Conservation (phyloP, 2,797 vertebrate genomes). For the Acomys russatus region DNA sequence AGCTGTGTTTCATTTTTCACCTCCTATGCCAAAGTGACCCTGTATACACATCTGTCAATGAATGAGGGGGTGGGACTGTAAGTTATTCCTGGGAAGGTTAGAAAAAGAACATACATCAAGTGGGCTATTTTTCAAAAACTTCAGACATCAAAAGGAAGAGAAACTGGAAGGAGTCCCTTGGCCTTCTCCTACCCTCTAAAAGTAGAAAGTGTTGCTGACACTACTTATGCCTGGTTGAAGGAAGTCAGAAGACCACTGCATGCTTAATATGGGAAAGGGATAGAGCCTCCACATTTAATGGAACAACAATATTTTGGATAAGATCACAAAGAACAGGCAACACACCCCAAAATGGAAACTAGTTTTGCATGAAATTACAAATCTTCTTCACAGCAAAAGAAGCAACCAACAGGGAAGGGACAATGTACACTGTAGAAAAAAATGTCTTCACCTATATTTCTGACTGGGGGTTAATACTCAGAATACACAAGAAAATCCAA, state of each 20-base stretch:
- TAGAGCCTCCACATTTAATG: background rate
- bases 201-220: background rate
- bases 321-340: background rate
- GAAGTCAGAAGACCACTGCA: background rate
- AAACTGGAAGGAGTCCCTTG: background rate
- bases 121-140: constrained; percentile 38
- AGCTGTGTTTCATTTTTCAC: constrained; percentile 73
- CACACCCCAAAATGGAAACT: background rate
- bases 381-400: background rate
- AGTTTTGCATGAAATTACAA: background rate
- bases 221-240: background rate
- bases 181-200: background rate
- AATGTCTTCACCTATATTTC: background rate
- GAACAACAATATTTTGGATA: background rate
- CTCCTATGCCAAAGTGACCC: constrained; percentile 28
- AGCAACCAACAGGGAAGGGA: background rate
- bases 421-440: background rate
- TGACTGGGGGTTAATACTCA: background rate
- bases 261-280: background rate
- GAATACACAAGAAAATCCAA: background rate
- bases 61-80: constrained; percentile 1
- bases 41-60: constrained; percentile 47
- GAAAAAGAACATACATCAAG: background rate
- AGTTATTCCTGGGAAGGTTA: constrained; percentile 33
- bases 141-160: background rate